These are phyloP conservation scores for Eupithecia dodoneata DNA, from an alignment of 2,888 invertebrate species.

Conservation along the genomic window DNA sequence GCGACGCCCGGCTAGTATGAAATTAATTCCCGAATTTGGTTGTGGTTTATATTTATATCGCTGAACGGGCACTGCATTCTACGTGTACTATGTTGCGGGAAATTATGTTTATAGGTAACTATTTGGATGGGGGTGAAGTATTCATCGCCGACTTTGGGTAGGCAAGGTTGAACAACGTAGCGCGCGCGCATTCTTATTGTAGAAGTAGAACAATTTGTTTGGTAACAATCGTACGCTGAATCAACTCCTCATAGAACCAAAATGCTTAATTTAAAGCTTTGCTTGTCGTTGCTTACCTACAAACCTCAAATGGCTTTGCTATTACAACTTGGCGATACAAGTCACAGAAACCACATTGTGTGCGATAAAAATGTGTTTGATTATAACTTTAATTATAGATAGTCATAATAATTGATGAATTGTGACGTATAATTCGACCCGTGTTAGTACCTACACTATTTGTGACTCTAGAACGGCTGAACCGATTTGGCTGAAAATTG, in stretches of 20 bases:
- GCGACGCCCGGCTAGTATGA: constrained; percentile 33
- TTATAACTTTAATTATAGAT: no score
- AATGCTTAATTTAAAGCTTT: not conserved
- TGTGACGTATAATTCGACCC: no score
- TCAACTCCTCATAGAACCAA: not conserved
- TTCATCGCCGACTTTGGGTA: not conserved
- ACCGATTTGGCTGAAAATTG: no score
- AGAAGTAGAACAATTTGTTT: not conserved
- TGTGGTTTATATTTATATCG: constrained; percentile 26
- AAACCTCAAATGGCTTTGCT: not conserved
- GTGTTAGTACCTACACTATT: no score
- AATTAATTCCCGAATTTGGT: constrained; percentile 37
- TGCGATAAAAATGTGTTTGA: not conserved
- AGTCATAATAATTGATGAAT: no score
- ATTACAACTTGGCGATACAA: not conserved
- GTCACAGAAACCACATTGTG: not conserved
- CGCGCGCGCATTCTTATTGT: not conserved
- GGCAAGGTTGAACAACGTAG: not conserved
- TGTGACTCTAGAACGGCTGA: no score
- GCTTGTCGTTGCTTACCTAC: not conserved
- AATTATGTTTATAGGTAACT: not conserved
- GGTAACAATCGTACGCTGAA: not conserved
- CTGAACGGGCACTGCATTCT: constrained; percentile 14
- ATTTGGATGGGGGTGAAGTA: not conserved
- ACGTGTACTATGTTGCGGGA: constrained; percentile 6